Base-by-base conservation (phyloP, 64 coral and sea anemone genomes). In the Montipora efflorescens region DNA sequence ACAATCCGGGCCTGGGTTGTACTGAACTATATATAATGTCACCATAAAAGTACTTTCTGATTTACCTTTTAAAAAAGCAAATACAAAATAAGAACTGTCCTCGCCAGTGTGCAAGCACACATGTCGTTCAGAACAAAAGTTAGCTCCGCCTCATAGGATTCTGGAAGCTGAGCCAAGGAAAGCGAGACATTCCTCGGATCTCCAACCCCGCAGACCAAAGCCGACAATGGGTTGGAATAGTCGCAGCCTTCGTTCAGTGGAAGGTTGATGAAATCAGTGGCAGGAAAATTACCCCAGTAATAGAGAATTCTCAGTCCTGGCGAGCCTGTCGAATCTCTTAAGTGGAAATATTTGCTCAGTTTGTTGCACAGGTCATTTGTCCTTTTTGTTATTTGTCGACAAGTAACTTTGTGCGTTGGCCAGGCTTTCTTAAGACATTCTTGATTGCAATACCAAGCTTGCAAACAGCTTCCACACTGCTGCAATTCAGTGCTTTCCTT, bases 121-220 rank as follows among this genome's bases (percentile, higher is more conserved):
- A 94, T 90, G 87, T 94, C 93, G 61, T 94, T 84, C 87, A 94
- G 67, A 16, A 84, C 87, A 52, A 94, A 90, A 12, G 77, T 90
- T 0, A 94, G 23, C 43, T 90, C 58, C 12, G 67, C 87, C 47
- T 80, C 14, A 19, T 94, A 89, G 18, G 43, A 5, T 25, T 89
- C 87, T 25, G 85, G 92, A 48, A 94, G 87, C 14, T 83, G 19
- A 10, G 75, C 53, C 22, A 90, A 15, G 5, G 93, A 88, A 58
- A 83, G 72, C 20, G 74, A 47, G 1, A 94, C 55, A 58, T 94
- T 82, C 8, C 93, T 59, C 2, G 87, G 87, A 11, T 94, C 93
- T 8, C 87, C 93, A 21, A 90, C 93, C 3, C 93, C 93, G 74
- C 93, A 94, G 10, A 75, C 66, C 14, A 94, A 74, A 25, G 77